Evolutionary conservation across 2,888 invertebrate genomes (phyloP).

Genomic region (Argynnis bischoffii): DNA sequence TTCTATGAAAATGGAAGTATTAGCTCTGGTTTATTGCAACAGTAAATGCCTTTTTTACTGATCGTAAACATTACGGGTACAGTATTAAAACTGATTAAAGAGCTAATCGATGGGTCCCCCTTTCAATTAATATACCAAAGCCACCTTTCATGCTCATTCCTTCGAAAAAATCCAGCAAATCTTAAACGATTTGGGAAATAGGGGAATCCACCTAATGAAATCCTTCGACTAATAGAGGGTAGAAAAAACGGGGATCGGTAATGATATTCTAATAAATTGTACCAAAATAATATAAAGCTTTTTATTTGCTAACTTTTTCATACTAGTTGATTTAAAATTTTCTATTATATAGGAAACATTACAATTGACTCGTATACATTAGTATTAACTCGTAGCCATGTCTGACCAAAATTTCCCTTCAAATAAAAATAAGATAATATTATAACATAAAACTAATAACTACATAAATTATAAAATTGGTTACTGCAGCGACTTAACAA

Average conservation of each 20-base stretch:
- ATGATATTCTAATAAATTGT: constrained; percentile 33
- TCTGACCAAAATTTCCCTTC: too few relatives aligned
- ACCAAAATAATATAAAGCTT: constrained; percentile 11
- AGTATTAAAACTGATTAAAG: constrained; percentile 34
- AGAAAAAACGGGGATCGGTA: constrained; percentile 37
- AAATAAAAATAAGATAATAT: too few relatives aligned
- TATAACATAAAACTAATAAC: too few relatives aligned
- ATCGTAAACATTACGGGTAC: constrained; percentile 18
- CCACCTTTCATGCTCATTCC: constrained; percentile 69
- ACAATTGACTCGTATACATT: too few relatives aligned
- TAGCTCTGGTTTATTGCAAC: constrained; percentile 18
- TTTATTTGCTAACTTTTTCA: constrained; percentile 20
- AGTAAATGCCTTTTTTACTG: constrained; percentile 5
- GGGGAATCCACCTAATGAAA: constrained; percentile 66
- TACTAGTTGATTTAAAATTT: not conserved
- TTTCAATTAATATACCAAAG: constrained; percentile 75
- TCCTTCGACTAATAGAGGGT: constrained; percentile 39
- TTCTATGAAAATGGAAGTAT: too few relatives aligned
- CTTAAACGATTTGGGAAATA: constrained; percentile 72
- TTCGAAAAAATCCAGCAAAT: constrained; percentile 64
- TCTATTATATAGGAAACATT: too few relatives aligned
- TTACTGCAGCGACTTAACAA: too few relatives aligned
- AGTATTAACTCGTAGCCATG: too few relatives aligned
- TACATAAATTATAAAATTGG: too few relatives aligned
- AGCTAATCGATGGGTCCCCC: constrained; percentile 63